phyloP scores from a whole-genome alignment of 2,113 vertebrate species.

The Falco punctatus region DNA sequence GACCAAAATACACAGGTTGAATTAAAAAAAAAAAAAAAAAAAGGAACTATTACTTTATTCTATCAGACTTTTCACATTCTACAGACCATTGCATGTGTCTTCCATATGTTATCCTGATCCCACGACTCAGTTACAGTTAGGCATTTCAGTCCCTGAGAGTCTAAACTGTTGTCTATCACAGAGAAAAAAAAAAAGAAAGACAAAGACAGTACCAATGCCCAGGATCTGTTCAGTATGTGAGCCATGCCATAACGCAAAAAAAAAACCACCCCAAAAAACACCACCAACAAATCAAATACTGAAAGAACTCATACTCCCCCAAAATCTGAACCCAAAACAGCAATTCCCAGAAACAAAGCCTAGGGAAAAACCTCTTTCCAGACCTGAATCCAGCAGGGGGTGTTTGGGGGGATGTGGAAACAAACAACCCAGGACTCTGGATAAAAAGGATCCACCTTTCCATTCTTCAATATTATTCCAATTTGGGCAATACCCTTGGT shows the following conservation, averaged over 20 bases:
- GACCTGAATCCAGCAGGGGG: neutral
- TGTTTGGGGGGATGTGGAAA: neutral
- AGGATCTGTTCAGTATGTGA: neutral
- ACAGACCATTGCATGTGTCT: neutral
- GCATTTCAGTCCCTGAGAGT: neutral
- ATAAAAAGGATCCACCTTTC: neutral
- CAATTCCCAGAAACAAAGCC: neutral
- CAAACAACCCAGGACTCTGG: neutral
- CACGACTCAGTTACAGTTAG: neutral
- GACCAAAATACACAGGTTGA: neutral
- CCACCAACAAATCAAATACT: too few species aligned
- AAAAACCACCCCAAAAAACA: too few species aligned
- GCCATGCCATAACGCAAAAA: neutral
- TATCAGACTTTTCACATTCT: neutral
- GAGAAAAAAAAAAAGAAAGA: neutral
- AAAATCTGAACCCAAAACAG: neutral
- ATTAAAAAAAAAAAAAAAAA: neutral
- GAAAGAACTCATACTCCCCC: neutral
- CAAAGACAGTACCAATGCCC: neutral
- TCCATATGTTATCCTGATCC: neutral
- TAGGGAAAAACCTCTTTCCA: neutral
- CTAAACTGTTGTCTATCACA: neutral
- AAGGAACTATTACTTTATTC: neutral
- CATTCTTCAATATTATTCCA: neutral
- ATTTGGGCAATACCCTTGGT: neutral